Conservation (phyloP, 2,113 vertebrate genomes). For the Shinisaurus crocodilurus region DNA sequence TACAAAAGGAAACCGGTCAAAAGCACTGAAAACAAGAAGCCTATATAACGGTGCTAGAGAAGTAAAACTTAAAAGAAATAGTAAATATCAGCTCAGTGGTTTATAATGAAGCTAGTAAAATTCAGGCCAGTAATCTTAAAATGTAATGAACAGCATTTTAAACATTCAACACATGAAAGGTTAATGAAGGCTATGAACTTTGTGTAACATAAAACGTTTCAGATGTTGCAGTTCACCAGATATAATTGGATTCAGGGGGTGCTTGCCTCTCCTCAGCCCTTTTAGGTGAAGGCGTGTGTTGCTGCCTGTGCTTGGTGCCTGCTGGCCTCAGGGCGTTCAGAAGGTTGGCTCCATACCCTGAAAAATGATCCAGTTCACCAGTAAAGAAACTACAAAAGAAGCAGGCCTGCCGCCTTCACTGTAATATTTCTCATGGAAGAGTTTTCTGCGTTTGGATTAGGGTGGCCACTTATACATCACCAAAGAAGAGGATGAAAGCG, state of each 20-base stretch:
- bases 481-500: too few species aligned
- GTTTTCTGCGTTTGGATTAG: neutral
- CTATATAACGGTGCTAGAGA: slow-evolving; percentile 71
- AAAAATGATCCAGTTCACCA: slow-evolving; percentile 74
- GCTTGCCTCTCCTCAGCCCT: slow-evolving; percentile 75
- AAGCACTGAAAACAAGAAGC: slow-evolving; percentile 73
- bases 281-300: slow-evolving; percentile 79
- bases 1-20: slow-evolving; percentile 68
- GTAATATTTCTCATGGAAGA: slow-evolving; percentile 60
- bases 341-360: slow-evolving; percentile 82
- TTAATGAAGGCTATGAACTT: slow-evolving; percentile 80
- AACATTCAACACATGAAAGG: slow-evolving; percentile 78
- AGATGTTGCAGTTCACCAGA: slow-evolving; percentile 84
- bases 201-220: slow-evolving; percentile 77
- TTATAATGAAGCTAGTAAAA: slow-evolving; percentile 83
- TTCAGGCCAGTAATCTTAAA: slow-evolving; percentile 75
- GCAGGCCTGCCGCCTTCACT: slow-evolving; percentile 9
- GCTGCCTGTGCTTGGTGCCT: slow-evolving; percentile 78
- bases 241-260: slow-evolving; percentile 89
- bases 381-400: slow-evolving; percentile 66
- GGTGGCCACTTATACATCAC: too few species aligned
- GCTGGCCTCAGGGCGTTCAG: slow-evolving; percentile 78
- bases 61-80: slow-evolving; percentile 77
- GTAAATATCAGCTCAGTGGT: slow-evolving; percentile 80
- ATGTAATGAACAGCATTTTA: slow-evolving; percentile 77